Percentiles rank a stretch among this genome's conserved stretches.
Evolutionary conservation across 1,140 invertebrate species (phyloP).

Genomic region (Drosophila pachea): DNA sequence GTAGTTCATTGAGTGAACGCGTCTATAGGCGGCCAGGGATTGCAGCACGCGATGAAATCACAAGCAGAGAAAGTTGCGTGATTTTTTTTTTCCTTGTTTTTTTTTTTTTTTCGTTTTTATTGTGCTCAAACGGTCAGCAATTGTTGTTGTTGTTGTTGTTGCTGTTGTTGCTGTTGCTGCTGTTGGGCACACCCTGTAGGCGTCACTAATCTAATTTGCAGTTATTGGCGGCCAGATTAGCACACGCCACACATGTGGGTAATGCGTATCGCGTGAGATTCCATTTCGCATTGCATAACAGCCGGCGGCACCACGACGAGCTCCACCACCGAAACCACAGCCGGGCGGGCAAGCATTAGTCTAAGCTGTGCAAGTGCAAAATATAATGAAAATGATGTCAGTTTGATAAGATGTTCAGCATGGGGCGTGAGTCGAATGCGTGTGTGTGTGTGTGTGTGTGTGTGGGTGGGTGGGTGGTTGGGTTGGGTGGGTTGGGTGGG

Average conservation of each 20-base stretch:
- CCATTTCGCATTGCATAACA: slow-evolving; percentile 53
- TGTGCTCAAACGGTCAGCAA: slow-evolving; percentile 10
- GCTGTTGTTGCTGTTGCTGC: slow-evolving; percentile 6
- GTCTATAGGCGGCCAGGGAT: slow-evolving; percentile 36
- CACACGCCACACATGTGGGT: slow-evolving; percentile 60
- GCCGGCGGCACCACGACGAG: slow-evolving; percentile 10
- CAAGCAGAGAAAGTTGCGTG: slow-evolving; percentile 30
- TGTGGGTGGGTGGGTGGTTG: slow-evolving; percentile 15
- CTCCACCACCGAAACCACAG: neutral
- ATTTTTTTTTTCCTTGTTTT: neutral
- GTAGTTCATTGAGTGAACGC: slow-evolving; percentile 14
- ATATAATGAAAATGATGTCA: slow-evolving; percentile 75
- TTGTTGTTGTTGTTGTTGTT: slow-evolving; percentile 2
- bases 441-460: slow-evolving; percentile 17
- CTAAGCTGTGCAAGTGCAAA: slow-evolving; percentile 70
- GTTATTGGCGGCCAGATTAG: slow-evolving; percentile 72
- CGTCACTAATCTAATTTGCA: slow-evolving; percentile 74
- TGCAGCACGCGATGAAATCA: slow-evolving; percentile 39
- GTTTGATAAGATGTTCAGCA: slow-evolving; percentile 64
- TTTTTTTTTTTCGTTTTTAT: neutral
- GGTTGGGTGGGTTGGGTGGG: neutral
- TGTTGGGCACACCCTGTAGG: slow-evolving; percentile 23
- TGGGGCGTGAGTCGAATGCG: slow-evolving; percentile 37
- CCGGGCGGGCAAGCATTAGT: slow-evolving; percentile 51
- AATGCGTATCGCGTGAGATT: slow-evolving; percentile 64